Percentiles rank a stretch among this genome's conserved stretches.
phyloP scores from a whole-genome alignment of 2,797 vertebrate genomes.

The Helarctos malayanus region DNA sequence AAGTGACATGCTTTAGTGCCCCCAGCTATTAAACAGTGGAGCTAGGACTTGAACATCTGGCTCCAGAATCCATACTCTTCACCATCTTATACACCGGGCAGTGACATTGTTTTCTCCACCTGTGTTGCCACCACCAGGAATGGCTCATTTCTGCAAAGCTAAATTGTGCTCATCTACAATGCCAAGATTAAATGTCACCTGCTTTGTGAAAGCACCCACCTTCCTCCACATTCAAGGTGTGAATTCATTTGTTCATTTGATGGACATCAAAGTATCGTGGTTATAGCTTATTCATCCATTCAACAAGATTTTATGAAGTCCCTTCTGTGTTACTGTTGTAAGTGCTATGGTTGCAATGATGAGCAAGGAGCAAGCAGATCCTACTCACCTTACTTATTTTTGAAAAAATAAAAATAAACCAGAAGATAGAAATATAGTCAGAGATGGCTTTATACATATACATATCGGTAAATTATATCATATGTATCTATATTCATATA shows the following conservation, averaged over 20 bases:
- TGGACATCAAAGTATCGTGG: not conserved
- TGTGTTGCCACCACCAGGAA: not conserved
- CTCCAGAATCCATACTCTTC: not conserved
- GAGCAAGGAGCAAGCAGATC: not conserved
- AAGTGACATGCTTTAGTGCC: not conserved
- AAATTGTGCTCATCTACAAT: not conserved
- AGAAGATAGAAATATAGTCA: not conserved
- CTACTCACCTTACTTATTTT: not conserved
- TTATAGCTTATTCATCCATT: not conserved
- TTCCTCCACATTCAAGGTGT: not conserved
- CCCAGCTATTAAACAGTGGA: not conserved
- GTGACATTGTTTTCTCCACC: not conserved
- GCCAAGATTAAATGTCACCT: not conserved
- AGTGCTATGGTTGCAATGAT: not conserved
- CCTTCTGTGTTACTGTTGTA: not conserved
- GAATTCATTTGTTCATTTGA: not conserved
- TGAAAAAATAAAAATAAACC: not conserved
- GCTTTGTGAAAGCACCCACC: not conserved
- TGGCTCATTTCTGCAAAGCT: not conserved
- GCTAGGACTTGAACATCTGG: not conserved
- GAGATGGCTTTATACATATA: not conserved
- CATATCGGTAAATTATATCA: not conserved
- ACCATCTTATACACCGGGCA: accelerated
- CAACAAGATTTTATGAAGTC: not conserved
- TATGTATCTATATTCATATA: not conserved